phyloP scores from a whole-genome alignment of 2,113 vertebrate species.

The Anoplopoma fimbria region DNA sequence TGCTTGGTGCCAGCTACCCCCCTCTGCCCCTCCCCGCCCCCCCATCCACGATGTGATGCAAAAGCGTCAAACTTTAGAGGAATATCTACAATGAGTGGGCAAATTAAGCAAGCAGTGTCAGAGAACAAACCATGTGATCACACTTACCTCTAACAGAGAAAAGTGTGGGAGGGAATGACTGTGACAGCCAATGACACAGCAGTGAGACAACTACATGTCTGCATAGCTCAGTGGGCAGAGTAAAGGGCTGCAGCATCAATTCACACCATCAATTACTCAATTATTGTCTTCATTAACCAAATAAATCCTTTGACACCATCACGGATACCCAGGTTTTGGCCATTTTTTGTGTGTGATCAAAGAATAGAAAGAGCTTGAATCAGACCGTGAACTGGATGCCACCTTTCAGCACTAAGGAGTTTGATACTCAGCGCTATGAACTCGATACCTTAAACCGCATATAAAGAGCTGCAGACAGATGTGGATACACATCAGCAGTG shows the following conservation, averaged over 20 bases:
- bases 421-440: too few species aligned
- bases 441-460: not conserved
- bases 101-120: not conserved
- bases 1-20: slow-evolving; percentile 66
- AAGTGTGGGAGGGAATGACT: not conserved
- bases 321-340: not conserved
- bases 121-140: slow-evolving; percentile 12
- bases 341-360: not conserved
- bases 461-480: slow-evolving; percentile 1
- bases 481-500: slow-evolving; percentile 15
- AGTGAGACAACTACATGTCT: not conserved
- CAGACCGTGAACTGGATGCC: not conserved
- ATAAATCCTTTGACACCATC: not conserved
- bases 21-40: slow-evolving; percentile 35
- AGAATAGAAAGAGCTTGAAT: not conserved
- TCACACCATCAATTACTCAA: not conserved
- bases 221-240: not conserved
- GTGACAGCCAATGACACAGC: slow-evolving; percentile 7
- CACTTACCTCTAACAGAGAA: not conserved
- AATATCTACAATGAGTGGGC: not conserved
- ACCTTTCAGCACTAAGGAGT: not conserved
- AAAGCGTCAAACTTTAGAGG: not conserved
- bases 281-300: not conserved
- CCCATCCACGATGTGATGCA: slow-evolving; percentile 4
- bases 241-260: not conserved